Percentiles rank a stretch among this genome's conserved stretches.
These are phyloP conservation scores for Lepilemur ruficaudatus DNA, from an alignment of 2,797 vertebrate genomes.

Conservation along the genomic window DNA sequence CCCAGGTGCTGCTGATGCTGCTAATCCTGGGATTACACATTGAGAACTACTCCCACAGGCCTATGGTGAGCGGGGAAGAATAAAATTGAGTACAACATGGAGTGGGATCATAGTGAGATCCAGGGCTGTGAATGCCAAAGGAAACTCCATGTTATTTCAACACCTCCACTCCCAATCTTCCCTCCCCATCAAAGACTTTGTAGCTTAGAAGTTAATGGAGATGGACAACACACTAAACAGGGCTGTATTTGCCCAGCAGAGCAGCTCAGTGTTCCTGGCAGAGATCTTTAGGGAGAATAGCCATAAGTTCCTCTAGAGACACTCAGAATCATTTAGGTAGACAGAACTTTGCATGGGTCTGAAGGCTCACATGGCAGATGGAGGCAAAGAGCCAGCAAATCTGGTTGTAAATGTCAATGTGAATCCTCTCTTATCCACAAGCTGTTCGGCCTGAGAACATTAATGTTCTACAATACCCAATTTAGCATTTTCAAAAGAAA, in stretches of 20 bases:
- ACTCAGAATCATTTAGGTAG: constrained; percentile 24
- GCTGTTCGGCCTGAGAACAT: constrained; percentile 54
- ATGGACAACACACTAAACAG: neutral
- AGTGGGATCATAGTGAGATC: neutral
- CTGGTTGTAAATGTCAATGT: constrained; percentile 71
- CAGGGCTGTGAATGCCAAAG: neutral
- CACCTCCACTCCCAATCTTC: neutral
- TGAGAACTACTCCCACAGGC: neutral
- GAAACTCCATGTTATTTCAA: neutral
- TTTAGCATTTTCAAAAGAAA: constrained; percentile 62
- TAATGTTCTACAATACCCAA: constrained; percentile 6
- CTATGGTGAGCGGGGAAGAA: neutral
- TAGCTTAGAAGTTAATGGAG: neutral
- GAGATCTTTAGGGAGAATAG: neutral
- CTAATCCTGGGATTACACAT: neutral
- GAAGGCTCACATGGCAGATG: constrained; percentile 63
- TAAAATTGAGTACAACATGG: neutral
- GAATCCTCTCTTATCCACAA: constrained; percentile 68
- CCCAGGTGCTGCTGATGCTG: neutral
- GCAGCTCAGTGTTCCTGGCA: neutral
- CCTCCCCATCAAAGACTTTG: neutral
- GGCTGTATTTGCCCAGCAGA: neutral
- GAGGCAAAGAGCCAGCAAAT: constrained; percentile 66
- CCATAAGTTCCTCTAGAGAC: constrained; percentile 12
- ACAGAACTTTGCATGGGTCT: constrained; percentile 6